phyloP scores from a whole-genome alignment of 2,113 vertebrate genomes.

The Bufo bufo region DNA sequence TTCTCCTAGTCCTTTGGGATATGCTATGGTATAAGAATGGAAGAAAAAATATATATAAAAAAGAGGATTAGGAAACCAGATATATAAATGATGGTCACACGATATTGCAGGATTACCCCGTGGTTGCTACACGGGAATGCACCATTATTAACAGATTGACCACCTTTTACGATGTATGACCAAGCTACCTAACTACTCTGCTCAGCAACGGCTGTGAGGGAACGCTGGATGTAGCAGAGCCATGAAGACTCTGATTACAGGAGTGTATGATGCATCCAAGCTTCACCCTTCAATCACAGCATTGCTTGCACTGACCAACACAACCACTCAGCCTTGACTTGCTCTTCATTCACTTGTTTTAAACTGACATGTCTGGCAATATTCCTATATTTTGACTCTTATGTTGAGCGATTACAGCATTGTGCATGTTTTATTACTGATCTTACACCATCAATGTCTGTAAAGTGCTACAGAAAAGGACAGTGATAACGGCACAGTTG shows the following conservation, averaged over 20 bases:
- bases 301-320: not conserved
- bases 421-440: not conserved
- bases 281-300: not conserved
- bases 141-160: no score
- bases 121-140: no score
- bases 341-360: constrained; percentile 9
- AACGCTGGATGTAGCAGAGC: no score
- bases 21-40: no score
- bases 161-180: no score
- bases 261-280: not conserved
- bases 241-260: not conserved
- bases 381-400: not conserved
- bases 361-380: not conserved
- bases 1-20: no score
- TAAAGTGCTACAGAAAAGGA: not conserved
- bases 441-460: not conserved
- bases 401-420: not conserved
- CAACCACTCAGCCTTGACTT: not conserved
- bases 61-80: no score
- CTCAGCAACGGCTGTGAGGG: no score
- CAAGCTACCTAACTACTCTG: no score
- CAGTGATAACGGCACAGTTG: not conserved
- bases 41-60: no score
- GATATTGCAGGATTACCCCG: no score
- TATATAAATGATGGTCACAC: no score